A percentile compares a stretch with the other conserved stretches of the same genome.
These are phyloP conservation scores for Holothuria glaberrima DNA, from an alignment of 35 echinoderm and acorn worm species.

Conservation along the genomic window DNA sequence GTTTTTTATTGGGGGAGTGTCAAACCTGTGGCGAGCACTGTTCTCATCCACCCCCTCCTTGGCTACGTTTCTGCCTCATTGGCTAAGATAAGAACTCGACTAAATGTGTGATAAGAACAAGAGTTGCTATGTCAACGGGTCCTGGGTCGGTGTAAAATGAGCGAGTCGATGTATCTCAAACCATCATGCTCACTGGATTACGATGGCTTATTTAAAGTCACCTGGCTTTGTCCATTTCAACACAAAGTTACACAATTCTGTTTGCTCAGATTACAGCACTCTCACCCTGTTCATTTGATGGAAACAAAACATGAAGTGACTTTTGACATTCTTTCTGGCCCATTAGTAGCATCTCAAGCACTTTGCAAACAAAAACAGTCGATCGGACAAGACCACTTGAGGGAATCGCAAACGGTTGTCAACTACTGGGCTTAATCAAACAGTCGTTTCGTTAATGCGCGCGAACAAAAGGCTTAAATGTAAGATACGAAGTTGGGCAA, in stretches of 20 bases:
- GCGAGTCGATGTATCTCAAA: too few species aligned
- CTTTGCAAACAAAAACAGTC: not conserved
- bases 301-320: conserved; percentile 13
- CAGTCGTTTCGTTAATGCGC: conserved; percentile 5
- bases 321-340: conserved; percentile 25
- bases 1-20: too few species aligned
- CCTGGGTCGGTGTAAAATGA: too few species aligned
- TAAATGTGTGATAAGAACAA: too few species aligned
- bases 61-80: too few species aligned
- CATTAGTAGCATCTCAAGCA: conserved; percentile 16
- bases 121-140: too few species aligned
- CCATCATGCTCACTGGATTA: too few species aligned
- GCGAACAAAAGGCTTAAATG: conserved; percentile 18
- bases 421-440: conserved; percentile 42
- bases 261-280: conserved; percentile 7
- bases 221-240: not conserved
- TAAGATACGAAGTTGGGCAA: conserved; percentile 16
- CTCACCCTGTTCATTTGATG: not conserved
- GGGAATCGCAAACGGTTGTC: conserved; percentile 22
- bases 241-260: conserved; percentile 27
- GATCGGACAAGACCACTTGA: not conserved
- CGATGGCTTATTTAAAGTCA: conserved; percentile 1
- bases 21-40: too few species aligned
- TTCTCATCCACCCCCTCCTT: too few species aligned
- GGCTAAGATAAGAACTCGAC: too few species aligned